Conservation (phyloP, 2,797 vertebrate genomes). For the Pristis pectinata region DNA sequence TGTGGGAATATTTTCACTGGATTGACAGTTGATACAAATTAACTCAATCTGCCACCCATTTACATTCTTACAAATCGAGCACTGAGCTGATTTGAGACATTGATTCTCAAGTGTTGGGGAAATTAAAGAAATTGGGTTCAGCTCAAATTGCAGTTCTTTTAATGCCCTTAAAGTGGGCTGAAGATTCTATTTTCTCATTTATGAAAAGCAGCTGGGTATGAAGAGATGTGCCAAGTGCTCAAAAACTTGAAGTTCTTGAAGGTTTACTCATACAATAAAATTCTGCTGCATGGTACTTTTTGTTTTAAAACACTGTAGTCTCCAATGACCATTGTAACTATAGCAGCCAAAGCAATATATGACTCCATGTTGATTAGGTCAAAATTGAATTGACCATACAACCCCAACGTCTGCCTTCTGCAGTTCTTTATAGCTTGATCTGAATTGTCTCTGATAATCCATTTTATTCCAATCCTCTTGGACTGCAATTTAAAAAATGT, state of each 20-base stretch:
- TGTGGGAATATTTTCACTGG: too few species aligned
- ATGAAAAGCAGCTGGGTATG: neutral
- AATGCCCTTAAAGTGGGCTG: neutral
- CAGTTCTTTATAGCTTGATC: neutral
- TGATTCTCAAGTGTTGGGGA: neutral
- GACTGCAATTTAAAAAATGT: slow-evolving; percentile 23
- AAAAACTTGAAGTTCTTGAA: neutral
- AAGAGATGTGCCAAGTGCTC: neutral
- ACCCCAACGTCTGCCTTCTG: slow-evolving; percentile 17
- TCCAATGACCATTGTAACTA: neutral
- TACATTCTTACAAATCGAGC: neutral
- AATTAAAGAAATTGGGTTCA: neutral
- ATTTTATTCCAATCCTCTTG: slow-evolving; percentile 22
- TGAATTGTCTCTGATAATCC: slow-evolving; percentile 11
- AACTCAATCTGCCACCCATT: neutral
- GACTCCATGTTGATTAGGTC: neutral
- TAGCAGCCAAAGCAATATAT: neutral
- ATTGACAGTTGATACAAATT: too few species aligned
- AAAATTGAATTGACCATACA: slow-evolving; percentile 26
- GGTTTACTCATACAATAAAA: neutral
- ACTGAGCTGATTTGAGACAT: neutral
- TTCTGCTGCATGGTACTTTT: neutral
- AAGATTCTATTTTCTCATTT: neutral
- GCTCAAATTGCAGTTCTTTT: neutral
- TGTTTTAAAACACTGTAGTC: neutral